Base-by-base conservation (phyloP, 2,113 vertebrate species). In the Hylia prasina region DNA sequence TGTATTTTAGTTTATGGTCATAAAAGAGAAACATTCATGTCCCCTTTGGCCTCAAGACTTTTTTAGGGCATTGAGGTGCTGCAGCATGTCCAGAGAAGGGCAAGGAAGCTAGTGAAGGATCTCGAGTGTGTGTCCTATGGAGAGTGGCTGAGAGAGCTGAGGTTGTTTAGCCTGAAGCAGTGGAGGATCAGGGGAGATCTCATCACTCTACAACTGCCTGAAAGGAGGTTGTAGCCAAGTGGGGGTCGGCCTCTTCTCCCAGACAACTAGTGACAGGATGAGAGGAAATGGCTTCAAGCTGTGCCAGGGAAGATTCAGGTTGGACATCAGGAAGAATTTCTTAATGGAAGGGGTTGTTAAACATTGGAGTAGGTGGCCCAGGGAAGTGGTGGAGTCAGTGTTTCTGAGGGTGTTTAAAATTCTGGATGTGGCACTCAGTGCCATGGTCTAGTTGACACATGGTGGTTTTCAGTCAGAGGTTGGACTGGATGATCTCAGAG, bases 241-340 rank as follows among this genome's bases (percentile, higher is more conserved):
- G 28, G 9, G 6, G 1, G 5, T 60, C 0, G 0, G 28, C 28
- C 27, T 47, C 53, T 60, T 60, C 24, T 47, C 24, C n/a, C 20
- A 61, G 78, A 6, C 16, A 68, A 0, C 39, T 16, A 35, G n/a
- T 31, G 61, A 40, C 24, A 35, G 53, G 16, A 40, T 30, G 25
- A 75, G 61, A 60, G 30, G n/a, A 61, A 60, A 68, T 40, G 39
- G 28, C 39, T 16, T 75, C 24, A 39, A 24, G 19, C 23, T 45
- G 19, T 45, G 33, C 23, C 28, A n/a, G 28, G 23, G 37, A n/a
- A 47, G 30, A 37, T 82, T 60, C 24, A 60, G 11, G 16, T 2
- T 75, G 24, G 30, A 53, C n/a, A 53, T 45, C 23, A 60, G 60
- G 19, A 51, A 53, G 53, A 60, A 53, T 40, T 75, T 89, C 17